Percentiles rank a stretch among this genome's conserved stretches.
Conservation (phyloP, 2,797 vertebrate species). For the Morelia viridis region DNA sequence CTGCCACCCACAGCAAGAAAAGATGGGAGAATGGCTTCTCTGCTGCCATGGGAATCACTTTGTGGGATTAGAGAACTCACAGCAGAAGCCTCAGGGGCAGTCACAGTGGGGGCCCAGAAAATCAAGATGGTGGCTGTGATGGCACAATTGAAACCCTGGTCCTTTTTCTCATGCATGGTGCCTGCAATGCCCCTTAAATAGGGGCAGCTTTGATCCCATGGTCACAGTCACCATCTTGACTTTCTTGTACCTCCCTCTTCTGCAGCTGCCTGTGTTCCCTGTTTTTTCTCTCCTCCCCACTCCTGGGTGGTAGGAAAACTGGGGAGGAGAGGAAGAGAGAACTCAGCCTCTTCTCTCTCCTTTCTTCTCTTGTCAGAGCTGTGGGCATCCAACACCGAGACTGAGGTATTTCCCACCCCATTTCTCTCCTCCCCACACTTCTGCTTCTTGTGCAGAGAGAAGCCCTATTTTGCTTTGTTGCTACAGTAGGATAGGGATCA, state of each 20-base stretch:
- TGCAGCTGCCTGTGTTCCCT: background rate
- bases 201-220: no score
- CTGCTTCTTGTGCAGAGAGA: background rate
- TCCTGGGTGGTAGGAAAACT: background rate
- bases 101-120: background rate
- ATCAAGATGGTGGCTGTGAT: background rate
- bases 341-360: background rate
- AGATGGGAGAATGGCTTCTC: background rate
- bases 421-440: background rate
- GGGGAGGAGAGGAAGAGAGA: background rate
- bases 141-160: background rate
- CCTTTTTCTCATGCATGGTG: background rate
- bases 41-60: background rate
- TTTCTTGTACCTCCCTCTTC: background rate
- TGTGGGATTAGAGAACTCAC: background rate
- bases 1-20: background rate
- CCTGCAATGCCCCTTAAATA: background rate
- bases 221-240: background rate
- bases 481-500: background rate
- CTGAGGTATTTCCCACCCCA: background rate
- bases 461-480: background rate
- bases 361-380: background rate
- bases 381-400: background rate
- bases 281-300: background rate
- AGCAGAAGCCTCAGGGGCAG: background rate